These are phyloP conservation scores for Cremastobaeus sp. DNA, from an alignment of 2,888 invertebrate species.

Conservation along the genomic window DNA sequence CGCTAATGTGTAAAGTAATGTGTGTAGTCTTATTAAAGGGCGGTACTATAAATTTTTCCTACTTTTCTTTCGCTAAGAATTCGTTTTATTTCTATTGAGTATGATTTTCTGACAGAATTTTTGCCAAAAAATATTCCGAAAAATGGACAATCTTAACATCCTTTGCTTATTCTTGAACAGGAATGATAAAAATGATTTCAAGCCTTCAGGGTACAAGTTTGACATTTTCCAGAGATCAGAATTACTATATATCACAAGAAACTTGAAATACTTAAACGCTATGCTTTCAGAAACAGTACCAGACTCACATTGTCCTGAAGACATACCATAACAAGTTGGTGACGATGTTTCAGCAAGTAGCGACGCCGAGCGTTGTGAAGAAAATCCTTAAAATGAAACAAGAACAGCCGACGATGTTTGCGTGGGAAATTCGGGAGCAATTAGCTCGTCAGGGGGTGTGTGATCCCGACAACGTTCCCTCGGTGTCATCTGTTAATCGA, in stretches of 20 bases:
- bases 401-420: slow-evolving; percentile 97
- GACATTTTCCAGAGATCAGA: not conserved
- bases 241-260: slow-evolving; percentile 23
- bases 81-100: no score
- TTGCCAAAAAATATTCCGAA: no score
- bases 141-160: no score
- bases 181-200: not conserved
- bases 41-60: no score
- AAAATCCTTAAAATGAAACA: slow-evolving; percentile 96
- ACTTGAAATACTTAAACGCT: slow-evolving; percentile 55
- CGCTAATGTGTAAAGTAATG: not conserved
- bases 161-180: no score
- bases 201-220: no score
- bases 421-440: slow-evolving; percentile 97
- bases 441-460: slow-evolving; percentile 93
- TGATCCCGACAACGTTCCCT: slow-evolving; percentile 93
- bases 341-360: slow-evolving; percentile 89
- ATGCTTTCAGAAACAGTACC: slow-evolving; percentile 60
- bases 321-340: slow-evolving; percentile 60
- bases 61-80: no score
- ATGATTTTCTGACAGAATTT: no score
- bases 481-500: slow-evolving; percentile 95
- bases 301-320: slow-evolving; percentile 58
- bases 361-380: slow-evolving; percentile 96
- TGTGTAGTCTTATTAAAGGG: no score